Conservation (phyloP, 1,140 invertebrate genomes). For the Euwallacea fornicatus region DNA sequence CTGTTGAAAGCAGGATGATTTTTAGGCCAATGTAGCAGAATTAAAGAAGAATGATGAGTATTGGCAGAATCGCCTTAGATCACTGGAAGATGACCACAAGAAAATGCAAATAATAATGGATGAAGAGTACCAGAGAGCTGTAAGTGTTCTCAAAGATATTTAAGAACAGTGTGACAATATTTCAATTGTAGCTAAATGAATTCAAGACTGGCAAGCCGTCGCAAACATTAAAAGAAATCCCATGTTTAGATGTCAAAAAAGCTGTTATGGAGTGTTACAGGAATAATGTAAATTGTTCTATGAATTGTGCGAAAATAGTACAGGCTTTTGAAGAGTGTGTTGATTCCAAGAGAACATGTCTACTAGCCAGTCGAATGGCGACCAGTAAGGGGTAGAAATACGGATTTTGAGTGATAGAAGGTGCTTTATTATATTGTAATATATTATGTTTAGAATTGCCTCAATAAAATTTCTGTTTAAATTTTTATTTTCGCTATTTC, state of each 20-base stretch:
- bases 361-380: slow-evolving; percentile 40
- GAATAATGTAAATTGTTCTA: slow-evolving; percentile 47
- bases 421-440: slow-evolving; percentile 12
- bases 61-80: slow-evolving; percentile 58
- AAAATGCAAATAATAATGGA: slow-evolving; percentile 57
- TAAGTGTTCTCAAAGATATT: slow-evolving; percentile 38
- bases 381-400: slow-evolving; percentile 21
- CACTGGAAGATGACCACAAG: slow-evolving; percentile 56
- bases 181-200: slow-evolving; percentile 44
- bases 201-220: slow-evolving; percentile 31
- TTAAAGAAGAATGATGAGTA: slow-evolving; percentile 56
- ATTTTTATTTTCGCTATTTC: not conserved
- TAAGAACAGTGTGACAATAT: too few species aligned
- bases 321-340: slow-evolving; percentile 53
- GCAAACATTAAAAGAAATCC: slow-evolving; percentile 35
- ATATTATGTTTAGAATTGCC: slow-evolving; percentile 8
- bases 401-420: not conserved
- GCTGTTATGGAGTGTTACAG: slow-evolving; percentile 50
- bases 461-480: slow-evolving; percentile 20
- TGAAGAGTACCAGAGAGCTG: slow-evolving; percentile 58
- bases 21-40: slow-evolving; percentile 44
- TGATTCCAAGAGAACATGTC: slow-evolving; percentile 42
- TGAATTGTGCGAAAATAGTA: slow-evolving; percentile 51
- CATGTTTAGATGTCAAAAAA: slow-evolving; percentile 45
- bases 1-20: not conserved